These are phyloP conservation scores for Tribolium freemani DNA, from an alignment of 2,888 invertebrate genomes.

Conservation along the genomic window DNA sequence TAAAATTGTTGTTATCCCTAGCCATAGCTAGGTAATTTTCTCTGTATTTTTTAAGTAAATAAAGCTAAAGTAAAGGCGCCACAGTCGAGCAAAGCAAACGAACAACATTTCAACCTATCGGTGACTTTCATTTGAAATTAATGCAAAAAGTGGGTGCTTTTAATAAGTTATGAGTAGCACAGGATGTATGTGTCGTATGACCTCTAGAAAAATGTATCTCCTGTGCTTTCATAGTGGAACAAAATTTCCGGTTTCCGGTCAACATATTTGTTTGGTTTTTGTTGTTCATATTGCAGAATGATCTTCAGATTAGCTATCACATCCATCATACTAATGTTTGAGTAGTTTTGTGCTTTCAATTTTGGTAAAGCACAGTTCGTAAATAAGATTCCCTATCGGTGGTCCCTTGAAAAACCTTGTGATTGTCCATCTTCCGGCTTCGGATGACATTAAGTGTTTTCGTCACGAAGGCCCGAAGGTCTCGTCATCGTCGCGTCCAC, in stretches of 20 bases:
- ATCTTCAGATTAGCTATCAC: too few species aligned
- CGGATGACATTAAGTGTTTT: constrained; percentile 30
- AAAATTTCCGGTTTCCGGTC: not conserved
- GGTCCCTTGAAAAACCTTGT: not conserved
- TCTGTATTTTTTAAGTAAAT: too few species aligned
- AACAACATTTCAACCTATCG: too few species aligned
- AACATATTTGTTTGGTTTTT: not conserved
- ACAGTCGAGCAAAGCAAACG: too few species aligned
- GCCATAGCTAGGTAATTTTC: too few species aligned
- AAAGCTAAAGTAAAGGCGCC: too few species aligned
- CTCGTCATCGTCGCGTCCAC: constrained; percentile 42
- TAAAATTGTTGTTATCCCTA: too few species aligned
- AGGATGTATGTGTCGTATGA: not conserved
- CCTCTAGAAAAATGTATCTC: not conserved
- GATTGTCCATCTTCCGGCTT: constrained; percentile 13
- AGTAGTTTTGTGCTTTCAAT: not conserved
- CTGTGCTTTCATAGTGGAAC: not conserved
- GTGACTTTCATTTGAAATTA: too few species aligned
- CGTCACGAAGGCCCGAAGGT: constrained; percentile 36
- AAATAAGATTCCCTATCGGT: not conserved
- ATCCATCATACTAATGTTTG: too few species aligned
- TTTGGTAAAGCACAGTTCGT: not conserved
- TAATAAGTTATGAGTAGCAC: not conserved
- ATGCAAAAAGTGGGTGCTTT: too few species aligned
- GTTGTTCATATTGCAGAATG: too few species aligned